phyloP scores from a whole-genome alignment of 2,888 invertebrate species.

The Drosophila melanosoma region DNA sequence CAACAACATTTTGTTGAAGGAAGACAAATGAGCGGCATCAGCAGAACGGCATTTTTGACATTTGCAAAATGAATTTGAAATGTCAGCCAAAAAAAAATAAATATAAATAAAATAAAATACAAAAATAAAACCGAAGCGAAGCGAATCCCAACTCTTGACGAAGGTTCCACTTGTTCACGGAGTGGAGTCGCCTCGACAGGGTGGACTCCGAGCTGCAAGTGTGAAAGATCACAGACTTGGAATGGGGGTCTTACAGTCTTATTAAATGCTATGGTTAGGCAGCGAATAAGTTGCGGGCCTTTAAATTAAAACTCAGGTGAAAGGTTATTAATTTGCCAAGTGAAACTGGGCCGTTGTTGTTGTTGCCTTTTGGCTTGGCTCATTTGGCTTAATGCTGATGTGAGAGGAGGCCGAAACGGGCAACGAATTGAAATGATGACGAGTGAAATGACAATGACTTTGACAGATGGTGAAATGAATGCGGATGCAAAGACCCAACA shows the following conservation, averaged over 20 bases:
- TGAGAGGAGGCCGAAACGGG: conserved; percentile 31
- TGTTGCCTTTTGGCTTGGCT: conserved; percentile 51
- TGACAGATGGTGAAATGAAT: conserved; percentile 50
- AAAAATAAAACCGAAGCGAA: not conserved
- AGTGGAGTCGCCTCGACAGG: conserved; percentile 9
- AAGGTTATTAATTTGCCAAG: conserved; percentile 77
- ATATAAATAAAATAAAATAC: conserved; percentile 4
- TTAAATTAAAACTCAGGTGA: conserved; percentile 79
- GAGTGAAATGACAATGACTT: conserved; percentile 38
- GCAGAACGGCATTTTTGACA: conserved; percentile 69
- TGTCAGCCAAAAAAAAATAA: conserved; percentile 59
- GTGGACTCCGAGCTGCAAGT: conserved; percentile 30
- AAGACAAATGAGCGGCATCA: conserved; percentile 74
- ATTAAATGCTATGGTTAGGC: conserved; percentile 49
- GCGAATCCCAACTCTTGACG: conserved; percentile 60
- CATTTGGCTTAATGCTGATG: conserved; percentile 71
- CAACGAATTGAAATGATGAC: conserved; percentile 43
- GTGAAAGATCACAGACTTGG: not conserved
- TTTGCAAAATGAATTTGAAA: conserved; percentile 77
- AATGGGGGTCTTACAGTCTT: conserved; percentile 3
- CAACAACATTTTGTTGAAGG: conserved; percentile 47
- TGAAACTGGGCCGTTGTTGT: conserved; percentile 58
- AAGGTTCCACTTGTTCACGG: conserved; percentile 59
- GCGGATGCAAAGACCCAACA: conserved; percentile 26
- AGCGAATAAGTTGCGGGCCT: conserved; percentile 62